Evolutionary conservation across 2,888 invertebrate species (phyloP), one percentile per base, ranked within the genome.

Genomic region (Dryobota labecula): DNA sequence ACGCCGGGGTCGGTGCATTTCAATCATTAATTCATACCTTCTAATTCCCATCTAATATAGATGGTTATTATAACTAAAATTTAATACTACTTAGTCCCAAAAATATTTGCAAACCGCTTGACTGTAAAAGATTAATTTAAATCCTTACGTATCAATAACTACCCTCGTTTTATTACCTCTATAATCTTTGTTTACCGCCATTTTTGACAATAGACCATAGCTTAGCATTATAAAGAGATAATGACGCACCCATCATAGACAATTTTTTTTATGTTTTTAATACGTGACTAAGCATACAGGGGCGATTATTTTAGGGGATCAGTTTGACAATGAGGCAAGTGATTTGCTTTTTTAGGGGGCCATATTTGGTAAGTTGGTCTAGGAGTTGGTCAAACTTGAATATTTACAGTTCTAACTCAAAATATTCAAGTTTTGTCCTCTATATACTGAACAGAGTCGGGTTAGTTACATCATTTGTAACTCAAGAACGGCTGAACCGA

Each of bases 131-230:
- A 86, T 90, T 89, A 89, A 72, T 67, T 76, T 70, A 86, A 90
- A 90, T 89, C 89, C 87, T 83, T 77, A 90, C 90, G 86, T 90
- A 91, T 91, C 88, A 92, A 92, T 91, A 92, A 87, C 89, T 83
- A 76, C 78, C 88, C 83, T 78, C 72, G 36, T 65, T 83, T 84
- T 86, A 78, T 86, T 85, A 80, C 75, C 63, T 76, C 69, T 58
- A 58, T 93, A 94, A 94, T 93, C 93, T 91, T 93, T 94, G 94
- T 94, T 94, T 94, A 94, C 93, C 90, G 77, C 66, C 70, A 74
- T 78, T 71, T 74, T 73, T 71, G 62, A 78, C 80, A 83, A 83
- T 79, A 76, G 76, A 80, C 74, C 80, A 84, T 76, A 78, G 76
- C 86, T 89, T 87, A 86, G 85, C 85, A 90, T 89, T 82, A 87